Conservation (phyloP, 2,888 invertebrate genomes). For the Plusia festucae region DNA sequence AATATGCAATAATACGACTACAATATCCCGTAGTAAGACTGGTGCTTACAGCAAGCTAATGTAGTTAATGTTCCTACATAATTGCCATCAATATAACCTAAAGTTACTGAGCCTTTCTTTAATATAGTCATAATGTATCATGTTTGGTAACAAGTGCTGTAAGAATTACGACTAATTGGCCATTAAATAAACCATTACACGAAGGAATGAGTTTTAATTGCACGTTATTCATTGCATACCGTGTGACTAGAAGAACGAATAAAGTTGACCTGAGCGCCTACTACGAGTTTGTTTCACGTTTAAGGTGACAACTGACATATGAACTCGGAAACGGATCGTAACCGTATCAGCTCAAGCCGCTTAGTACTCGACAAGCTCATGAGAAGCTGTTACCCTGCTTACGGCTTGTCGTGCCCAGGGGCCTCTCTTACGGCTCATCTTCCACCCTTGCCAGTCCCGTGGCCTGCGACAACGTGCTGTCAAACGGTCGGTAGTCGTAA, state of each 20-base stretch:
- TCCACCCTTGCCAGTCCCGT: no score
- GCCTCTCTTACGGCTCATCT: no score
- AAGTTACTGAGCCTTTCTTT: constrained; percentile 11
- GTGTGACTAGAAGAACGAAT: not conserved
- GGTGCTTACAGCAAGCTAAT: not conserved
- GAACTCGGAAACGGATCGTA: no score
- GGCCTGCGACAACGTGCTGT: no score
- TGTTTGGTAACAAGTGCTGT: constrained; percentile 28
- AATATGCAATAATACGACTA: no score
- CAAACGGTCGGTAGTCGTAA: no score
- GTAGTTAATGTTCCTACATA: constrained; percentile 5
- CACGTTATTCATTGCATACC: constrained; percentile 20
- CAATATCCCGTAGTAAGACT: not conserved
- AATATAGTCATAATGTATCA: constrained; percentile 29
- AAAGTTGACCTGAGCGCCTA: not conserved
- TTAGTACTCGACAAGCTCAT: no score
- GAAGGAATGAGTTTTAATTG: constrained; percentile 25
- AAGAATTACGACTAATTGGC: constrained; percentile 41
- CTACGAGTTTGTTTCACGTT: no score
- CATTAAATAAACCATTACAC: constrained; percentile 37
- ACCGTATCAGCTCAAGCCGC: no score
- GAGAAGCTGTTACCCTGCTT: no score
- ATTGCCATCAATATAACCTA: constrained; percentile 8
- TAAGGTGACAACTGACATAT: no score
- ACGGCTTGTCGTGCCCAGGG: no score